phyloP scores from a whole-genome alignment of 2,113 vertebrate genomes.

The Procavia capensis region DNA sequence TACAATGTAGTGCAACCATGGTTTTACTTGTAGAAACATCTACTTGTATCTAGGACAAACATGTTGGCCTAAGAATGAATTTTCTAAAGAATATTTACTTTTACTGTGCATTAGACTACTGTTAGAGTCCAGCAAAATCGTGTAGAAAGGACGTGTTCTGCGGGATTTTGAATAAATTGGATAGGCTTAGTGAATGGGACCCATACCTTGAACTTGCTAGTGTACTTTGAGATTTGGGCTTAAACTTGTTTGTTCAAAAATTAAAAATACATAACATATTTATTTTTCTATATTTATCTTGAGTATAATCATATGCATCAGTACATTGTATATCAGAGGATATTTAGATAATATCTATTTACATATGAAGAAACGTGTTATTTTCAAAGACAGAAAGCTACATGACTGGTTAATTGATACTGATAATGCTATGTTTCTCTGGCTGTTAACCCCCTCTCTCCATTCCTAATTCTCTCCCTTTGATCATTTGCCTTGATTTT shows the following conservation, averaged over 20 bases:
- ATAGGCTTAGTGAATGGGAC: neutral
- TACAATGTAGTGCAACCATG: neutral
- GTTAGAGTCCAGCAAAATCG: neutral
- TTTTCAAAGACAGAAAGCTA: neutral
- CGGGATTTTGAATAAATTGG: neutral
- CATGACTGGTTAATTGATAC: neutral
- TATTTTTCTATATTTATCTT: neutral
- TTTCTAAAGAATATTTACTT: slow-evolving; percentile 40
- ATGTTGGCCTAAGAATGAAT: neutral
- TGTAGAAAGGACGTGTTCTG: neutral
- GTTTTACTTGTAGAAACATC: slow-evolving; percentile 47
- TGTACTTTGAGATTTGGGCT: neutral
- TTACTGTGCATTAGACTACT: neutral
- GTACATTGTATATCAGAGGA: neutral
- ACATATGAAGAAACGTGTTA: neutral
- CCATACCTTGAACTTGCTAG: neutral
- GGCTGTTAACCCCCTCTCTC: slow-evolving; percentile 2
- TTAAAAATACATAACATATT: neutral
- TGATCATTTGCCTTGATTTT: slow-evolving; percentile 13
- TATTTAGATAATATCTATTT: neutral
- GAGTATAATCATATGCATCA: neutral
- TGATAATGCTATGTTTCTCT: neutral
- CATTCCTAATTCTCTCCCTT: slow-evolving; percentile 36
- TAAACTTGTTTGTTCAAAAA: neutral
- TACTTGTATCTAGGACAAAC: neutral